Percentiles rank a stretch among this genome's conserved stretches.
These are phyloP conservation scores for Mycalesis mineus DNA, from an alignment of 2,888 invertebrate species.

Conservation along the genomic window DNA sequence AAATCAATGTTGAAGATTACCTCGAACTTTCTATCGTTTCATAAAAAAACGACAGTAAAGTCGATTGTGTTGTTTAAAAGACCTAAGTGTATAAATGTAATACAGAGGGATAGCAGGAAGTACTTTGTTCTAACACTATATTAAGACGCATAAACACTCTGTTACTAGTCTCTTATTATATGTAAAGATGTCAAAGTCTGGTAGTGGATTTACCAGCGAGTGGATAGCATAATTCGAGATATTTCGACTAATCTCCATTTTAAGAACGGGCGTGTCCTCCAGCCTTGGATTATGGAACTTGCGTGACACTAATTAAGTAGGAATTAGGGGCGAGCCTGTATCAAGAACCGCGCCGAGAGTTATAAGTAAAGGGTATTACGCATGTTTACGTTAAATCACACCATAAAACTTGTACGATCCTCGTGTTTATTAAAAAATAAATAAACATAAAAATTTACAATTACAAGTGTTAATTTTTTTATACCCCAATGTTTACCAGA, in stretches of 20 bases:
- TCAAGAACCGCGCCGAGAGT: slow-evolving; percentile 72
- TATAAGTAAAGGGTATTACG: slow-evolving; percentile 76
- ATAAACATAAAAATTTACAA: neutral
- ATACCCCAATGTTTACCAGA: too few relatives aligned
- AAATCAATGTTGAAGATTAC: too few relatives aligned
- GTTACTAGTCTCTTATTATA: too few relatives aligned
- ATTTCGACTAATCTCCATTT: slow-evolving; percentile 76
- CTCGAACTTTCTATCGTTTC: too few relatives aligned
- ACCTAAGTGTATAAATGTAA: too few relatives aligned
- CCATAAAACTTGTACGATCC: neutral
- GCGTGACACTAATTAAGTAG: slow-evolving; percentile 78
- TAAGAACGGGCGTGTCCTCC: slow-evolving; percentile 74
- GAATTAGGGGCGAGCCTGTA: slow-evolving; percentile 75
- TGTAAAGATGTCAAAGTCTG: slow-evolving; percentile 30
- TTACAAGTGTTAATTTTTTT: too few relatives aligned
- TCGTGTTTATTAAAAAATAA: neutral
- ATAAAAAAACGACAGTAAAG: too few relatives aligned
- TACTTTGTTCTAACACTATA: too few relatives aligned
- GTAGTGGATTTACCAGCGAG: slow-evolving; percentile 59
- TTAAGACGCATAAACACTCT: too few relatives aligned
- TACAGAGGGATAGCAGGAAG: too few relatives aligned
- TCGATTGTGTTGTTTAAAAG: too few relatives aligned
- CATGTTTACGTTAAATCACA: slow-evolving; percentile 38
- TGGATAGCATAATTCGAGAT: slow-evolving; percentile 71
- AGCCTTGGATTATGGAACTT: slow-evolving; percentile 77